phyloP scores from a whole-genome alignment of 37 sponge, comb jelly and placozoan genomes.

The Hexactinellida sp. region DNA sequence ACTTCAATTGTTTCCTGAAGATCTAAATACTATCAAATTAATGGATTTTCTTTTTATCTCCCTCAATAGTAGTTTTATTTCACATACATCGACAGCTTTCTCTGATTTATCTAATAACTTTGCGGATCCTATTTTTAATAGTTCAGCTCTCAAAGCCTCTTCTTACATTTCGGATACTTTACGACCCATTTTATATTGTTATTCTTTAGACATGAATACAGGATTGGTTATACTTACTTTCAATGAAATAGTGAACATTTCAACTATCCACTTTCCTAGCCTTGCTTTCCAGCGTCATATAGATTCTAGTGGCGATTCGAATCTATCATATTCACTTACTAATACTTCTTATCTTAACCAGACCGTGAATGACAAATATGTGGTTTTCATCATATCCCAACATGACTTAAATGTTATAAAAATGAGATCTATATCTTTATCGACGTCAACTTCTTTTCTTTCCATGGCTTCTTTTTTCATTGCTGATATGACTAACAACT shows the following conservation, averaged over 20 bases:
- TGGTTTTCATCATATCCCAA: constrained; percentile 31
- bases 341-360: constrained; percentile 29
- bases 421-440: constrained; percentile 31
- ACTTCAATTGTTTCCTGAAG: background rate
- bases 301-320: background rate
- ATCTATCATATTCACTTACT: constrained; percentile 25
- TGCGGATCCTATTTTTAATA: background rate
- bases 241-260: constrained; percentile 52
- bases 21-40: background rate
- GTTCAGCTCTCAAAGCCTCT: constrained; percentile 22
- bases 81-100: background rate
- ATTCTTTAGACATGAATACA: constrained; percentile 49
- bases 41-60: background rate
- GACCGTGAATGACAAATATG: constrained; percentile 44
- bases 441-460: constrained; percentile 27
- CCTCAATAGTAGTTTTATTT: background rate
- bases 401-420: constrained; percentile 57
- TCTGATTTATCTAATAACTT: background rate
- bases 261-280: constrained; percentile 32
- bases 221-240: constrained; percentile 42
- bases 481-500: constrained; percentile 58
- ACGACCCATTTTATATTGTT: constrained; percentile 41
- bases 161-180: constrained; percentile 22
- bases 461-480: constrained; percentile 30
- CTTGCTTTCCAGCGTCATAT: constrained; percentile 33